Conservation (phyloP, 1,140 invertebrate species). For the Anoplolepis gracilipes region DNA sequence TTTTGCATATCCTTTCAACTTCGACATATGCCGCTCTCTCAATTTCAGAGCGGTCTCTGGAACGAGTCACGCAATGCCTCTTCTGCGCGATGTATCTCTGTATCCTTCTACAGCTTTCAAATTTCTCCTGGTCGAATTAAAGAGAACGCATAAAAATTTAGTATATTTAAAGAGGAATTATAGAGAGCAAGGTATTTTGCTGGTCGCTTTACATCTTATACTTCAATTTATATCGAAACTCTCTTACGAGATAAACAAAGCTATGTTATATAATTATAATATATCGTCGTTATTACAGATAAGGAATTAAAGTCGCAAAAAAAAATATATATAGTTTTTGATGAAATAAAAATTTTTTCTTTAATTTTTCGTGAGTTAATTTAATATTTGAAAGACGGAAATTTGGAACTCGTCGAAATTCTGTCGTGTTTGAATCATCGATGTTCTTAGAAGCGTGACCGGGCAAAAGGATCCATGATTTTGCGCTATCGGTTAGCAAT, state of each 20-base stretch:
- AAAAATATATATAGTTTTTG: not conserved
- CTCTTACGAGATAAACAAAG: not conserved
- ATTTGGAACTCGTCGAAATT: not conserved
- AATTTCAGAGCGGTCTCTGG: constrained; percentile 25
- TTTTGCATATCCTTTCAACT: constrained; percentile 60
- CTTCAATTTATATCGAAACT: not conserved
- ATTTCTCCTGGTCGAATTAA: not conserved
- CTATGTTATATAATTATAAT: not conserved
- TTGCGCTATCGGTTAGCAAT: constrained; percentile 31
- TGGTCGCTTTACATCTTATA: not conserved
- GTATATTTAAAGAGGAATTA: not conserved
- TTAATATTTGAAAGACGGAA: not conserved
- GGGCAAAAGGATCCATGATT: not conserved
- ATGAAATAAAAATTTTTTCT: not conserved
- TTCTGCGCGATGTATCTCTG: not conserved
- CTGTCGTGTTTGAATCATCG: not conserved
- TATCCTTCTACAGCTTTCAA: not conserved
- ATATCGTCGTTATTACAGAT: not conserved
- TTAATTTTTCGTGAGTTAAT: not conserved
- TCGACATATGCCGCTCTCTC: constrained; percentile 48
- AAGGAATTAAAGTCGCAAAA: not conserved
- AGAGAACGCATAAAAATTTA: not conserved
- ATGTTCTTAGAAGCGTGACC: constrained; percentile 5
- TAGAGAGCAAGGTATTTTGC: not conserved
- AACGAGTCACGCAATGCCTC: constrained; percentile 37